Percentiles rank a stretch among this genome's conserved stretches.
These are phyloP conservation scores for Macropus fuliginosus DNA, from an alignment of 2,797 vertebrate genomes.

Conservation along the genomic window DNA sequence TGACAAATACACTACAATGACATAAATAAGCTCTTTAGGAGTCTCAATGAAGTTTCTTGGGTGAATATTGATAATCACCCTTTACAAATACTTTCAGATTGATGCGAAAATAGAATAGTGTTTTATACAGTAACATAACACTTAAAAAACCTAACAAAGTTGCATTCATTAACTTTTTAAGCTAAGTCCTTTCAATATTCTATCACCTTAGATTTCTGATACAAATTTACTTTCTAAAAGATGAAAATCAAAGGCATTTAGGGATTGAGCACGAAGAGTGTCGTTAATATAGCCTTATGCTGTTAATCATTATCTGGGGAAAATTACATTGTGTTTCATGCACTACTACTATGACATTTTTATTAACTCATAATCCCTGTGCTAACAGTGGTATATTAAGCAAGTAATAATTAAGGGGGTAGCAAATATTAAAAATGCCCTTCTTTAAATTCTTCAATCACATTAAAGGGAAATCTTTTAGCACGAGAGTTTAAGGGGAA, in stretches of 20 bases:
- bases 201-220: constrained; percentile 69
- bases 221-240: constrained; percentile 74
- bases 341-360: constrained; percentile 83
- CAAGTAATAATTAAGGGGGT: constrained; percentile 82
- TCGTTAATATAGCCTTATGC: constrained; percentile 78
- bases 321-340: constrained; percentile 84
- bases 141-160: constrained; percentile 35
- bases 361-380: constrained; percentile 86
- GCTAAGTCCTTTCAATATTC: constrained; percentile 49
- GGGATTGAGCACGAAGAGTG: constrained; percentile 65
- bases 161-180: constrained; percentile 40
- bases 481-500: constrained; percentile 47
- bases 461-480: constrained; percentile 68
- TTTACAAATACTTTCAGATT: constrained; percentile 54
- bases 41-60: constrained; percentile 51
- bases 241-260: constrained; percentile 77
- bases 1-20: constrained; percentile 65
- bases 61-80: constrained; percentile 45
- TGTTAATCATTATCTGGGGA: constrained; percentile 83
- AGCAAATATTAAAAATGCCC: constrained; percentile 82
- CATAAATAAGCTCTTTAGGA: constrained; percentile 68
- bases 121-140: constrained; percentile 3
- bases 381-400: constrained; percentile 80
- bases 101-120: constrained; percentile 33
- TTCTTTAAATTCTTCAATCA: constrained; percentile 81